Percentiles rank a stretch among this genome's conserved stretches.
phyloP scores from a whole-genome alignment of 2,888 invertebrate species.

The Argyra leucocephala region DNA sequence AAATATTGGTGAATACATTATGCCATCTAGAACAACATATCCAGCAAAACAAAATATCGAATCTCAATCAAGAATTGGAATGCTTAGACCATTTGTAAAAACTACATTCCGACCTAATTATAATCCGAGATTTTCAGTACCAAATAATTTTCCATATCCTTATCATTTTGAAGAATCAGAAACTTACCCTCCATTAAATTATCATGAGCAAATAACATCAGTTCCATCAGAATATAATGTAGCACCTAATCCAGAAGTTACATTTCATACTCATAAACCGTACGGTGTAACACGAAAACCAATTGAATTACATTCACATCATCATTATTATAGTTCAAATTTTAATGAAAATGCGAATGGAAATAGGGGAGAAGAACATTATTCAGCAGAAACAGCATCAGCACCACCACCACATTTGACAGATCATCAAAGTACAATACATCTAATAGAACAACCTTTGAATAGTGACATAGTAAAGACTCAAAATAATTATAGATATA shows the following conservation, averaged over 20 bases:
- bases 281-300: conserved; percentile 11
- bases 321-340: conserved; percentile 39
- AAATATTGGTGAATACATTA: conserved; percentile 39
- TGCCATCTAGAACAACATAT: conserved; percentile 22
- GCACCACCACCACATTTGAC: neutral
- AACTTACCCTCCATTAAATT: conserved; percentile 3
- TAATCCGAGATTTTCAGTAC: conserved; percentile 29
- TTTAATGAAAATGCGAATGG: neutral
- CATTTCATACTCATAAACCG: conserved; percentile 14
- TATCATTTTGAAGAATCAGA: conserved; percentile 16
- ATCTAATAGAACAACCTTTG: conserved; percentile 27
- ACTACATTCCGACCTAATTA: conserved; percentile 38
- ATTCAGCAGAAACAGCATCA: neutral
- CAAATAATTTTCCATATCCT: conserved; percentile 24
- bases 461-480: conserved; percentile 29
- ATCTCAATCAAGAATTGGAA: neutral
- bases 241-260: conserved; percentile 15
- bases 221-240: conserved; percentile 16
- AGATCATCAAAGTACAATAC: conserved; percentile 29
- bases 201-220: conserved; percentile 16
- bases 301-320: conserved; percentile 41
- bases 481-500: conserved; percentile 15
- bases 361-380: conserved; percentile 11
- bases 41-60: neutral
- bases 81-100: conserved; percentile 21